A percentile compares a stretch with the other conserved stretches of the same genome.
Conservation (phyloP, 1,140 invertebrate species). For the Zaprionus inermis region DNA sequence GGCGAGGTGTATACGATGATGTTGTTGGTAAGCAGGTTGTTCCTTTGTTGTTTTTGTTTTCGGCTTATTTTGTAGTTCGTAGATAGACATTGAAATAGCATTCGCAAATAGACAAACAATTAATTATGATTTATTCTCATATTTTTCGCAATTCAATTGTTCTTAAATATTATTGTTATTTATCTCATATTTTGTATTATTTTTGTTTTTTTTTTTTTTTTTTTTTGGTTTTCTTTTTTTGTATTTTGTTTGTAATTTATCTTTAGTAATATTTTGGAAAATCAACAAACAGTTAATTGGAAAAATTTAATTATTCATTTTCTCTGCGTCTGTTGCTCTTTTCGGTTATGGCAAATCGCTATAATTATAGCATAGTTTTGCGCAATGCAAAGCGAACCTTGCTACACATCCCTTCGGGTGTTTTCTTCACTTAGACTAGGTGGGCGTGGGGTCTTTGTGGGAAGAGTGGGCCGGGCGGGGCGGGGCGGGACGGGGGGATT, state of each 20-base stretch:
- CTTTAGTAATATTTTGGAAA: slow-evolving; percentile 45
- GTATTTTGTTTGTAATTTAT: slow-evolving; percentile 13
- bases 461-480: background rate
- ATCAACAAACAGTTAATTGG: slow-evolving; percentile 77
- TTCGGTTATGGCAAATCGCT: background rate
- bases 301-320: slow-evolving; percentile 48
- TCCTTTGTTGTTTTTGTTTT: slow-evolving; percentile 22
- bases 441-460: background rate
- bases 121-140: slow-evolving; percentile 69
- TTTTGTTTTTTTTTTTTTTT: slow-evolving; percentile 16
- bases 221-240: slow-evolving; percentile 26
- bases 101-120: slow-evolving; percentile 74
- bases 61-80: slow-evolving; percentile 44
- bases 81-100: slow-evolving; percentile 62
- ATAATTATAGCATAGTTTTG: background rate
- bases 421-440: background rate
- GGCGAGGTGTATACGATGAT: too few species aligned
- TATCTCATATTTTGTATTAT: slow-evolving; percentile 19
- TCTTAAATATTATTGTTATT: slow-evolving; percentile 47
- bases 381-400: too few species aligned
- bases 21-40: too few species aligned
- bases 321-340: slow-evolving; percentile 2
- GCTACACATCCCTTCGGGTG: too few species aligned
- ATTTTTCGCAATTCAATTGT: slow-evolving; percentile 55
- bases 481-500: background rate